Evolutionary conservation across 2,797 vertebrate genomes (phyloP).

Genomic region (Kryptopterus vitreolus): DNA sequence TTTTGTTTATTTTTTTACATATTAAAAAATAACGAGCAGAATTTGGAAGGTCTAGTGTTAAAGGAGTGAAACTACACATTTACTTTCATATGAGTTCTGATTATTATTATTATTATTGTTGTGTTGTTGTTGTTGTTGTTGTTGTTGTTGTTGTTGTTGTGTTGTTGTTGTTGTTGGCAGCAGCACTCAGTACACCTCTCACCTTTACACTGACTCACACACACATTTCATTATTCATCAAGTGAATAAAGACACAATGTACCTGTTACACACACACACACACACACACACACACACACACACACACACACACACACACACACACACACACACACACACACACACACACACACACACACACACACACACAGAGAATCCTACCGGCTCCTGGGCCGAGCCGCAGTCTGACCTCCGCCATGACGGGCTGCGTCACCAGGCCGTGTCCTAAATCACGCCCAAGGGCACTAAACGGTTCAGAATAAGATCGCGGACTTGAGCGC

Average conservation of each 20-base stretch:
- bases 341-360: neutral
- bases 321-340: neutral
- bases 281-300: neutral
- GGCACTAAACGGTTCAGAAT: neutral
- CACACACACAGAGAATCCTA: neutral
- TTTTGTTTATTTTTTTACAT: too few relatives aligned
- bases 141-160: too few relatives aligned
- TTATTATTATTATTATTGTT: neutral
- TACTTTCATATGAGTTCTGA: neutral
- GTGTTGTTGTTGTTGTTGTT: too few relatives aligned
- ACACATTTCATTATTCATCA: too few relatives aligned
- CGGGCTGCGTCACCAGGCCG: neutral
- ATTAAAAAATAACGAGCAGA: too few relatives aligned
- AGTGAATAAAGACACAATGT: neutral
- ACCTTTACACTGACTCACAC: neutral
- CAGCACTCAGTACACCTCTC: too few relatives aligned
- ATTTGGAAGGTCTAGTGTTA: neutral
- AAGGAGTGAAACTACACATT: neutral
- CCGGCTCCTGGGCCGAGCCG: neutral
- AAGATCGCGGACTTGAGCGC: neutral
- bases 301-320: neutral
- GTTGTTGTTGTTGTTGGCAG: neutral
- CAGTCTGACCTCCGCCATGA: conserved; percentile 55
- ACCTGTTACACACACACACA: too few relatives aligned
- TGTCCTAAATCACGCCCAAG: neutral